These are phyloP conservation scores for Lasioglossum villosulum DNA, from an alignment of 2,888 invertebrate species.

Conservation along the genomic window DNA sequence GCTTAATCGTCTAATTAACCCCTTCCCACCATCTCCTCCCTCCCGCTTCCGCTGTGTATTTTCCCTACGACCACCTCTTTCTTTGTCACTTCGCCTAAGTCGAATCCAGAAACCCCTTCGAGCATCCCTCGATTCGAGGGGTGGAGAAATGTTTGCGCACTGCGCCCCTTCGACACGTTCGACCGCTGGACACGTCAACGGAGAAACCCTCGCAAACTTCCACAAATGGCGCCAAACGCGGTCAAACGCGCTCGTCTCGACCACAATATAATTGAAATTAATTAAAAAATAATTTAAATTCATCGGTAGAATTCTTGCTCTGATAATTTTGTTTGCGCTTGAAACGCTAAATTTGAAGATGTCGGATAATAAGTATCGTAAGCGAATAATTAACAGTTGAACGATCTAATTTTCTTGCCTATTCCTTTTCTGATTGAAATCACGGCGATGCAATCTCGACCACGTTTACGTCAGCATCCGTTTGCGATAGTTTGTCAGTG, in stretches of 20 bases:
- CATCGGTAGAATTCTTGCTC: background rate
- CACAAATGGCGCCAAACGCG: background rate
- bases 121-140: background rate
- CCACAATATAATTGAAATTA: background rate
- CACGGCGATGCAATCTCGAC: too few species aligned
- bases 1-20: slow-evolving; percentile 62
- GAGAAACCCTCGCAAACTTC: background rate
- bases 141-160: slow-evolving; percentile 60
- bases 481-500: background rate
- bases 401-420: too few species aligned
- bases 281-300: background rate
- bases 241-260: background rate
- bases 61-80: background rate
- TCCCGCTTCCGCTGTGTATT: background rate
- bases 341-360: too few species aligned
- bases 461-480: background rate
- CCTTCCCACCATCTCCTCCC: background rate
- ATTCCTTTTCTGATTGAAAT: too few species aligned
- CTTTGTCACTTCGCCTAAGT: background rate
- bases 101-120: background rate
- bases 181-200: background rate
- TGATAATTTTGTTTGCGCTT: too few species aligned
- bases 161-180: background rate
- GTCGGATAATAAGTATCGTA: too few species aligned
- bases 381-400: too few species aligned